Base-by-base conservation (phyloP, 2,888 invertebrate species). In the Hololepta plana region DNA sequence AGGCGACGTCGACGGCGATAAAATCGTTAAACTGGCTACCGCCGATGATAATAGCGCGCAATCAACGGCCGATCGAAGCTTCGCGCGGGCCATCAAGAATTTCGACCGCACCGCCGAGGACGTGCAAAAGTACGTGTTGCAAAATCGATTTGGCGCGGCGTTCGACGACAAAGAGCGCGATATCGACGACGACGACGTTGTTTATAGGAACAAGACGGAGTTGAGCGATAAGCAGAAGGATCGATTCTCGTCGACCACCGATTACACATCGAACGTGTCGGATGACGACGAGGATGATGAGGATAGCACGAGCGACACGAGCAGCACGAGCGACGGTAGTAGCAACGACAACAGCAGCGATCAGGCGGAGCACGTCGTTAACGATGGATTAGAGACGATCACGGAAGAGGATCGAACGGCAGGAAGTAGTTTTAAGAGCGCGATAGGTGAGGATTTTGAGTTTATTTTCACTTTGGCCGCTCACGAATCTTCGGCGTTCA, bases 361-460 rank as follows among this genome's bases (percentile, higher is more conserved):
- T n/a, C 44, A 42, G 27, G 41, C 44, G 22, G 47, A 47, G 26
- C 44, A 46, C 32, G 37, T 47, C 29, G 41, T 46, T 20, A 43
- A 42, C 27, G 48, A 46, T 23, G 53, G 51, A 15, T 35, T 56
- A 37, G 51, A 49, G 21, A 54, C 56, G 4, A 56, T 56, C 32
- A 45, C 51, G 14, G 56, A 56, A 35, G 56, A 55, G 33, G 48
- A n/a, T n/a, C n/a, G n/a, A n/a, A n/a, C n/a, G n/a, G n/a, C n/a
- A n/a, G n/a, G n/a, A n/a, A n/a, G n/a, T n/a, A n/a, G n/a, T n/a
- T n/a, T n/a, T n/a, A n/a, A n/a, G n/a, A n/a, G n/a, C n/a, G n/a
- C n/a, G n/a, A n/a, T n/a, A n/a, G n/a, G n/a, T n/a, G n/a, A n/a
- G n/a, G n/a, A n/a, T n/a, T n/a, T n/a, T n/a, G n/a, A n/a, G n/a